Percentiles rank a stretch among this genome's conserved stretches.
Conservation (phyloP, 2,113 vertebrate species). For the Apus apus region DNA sequence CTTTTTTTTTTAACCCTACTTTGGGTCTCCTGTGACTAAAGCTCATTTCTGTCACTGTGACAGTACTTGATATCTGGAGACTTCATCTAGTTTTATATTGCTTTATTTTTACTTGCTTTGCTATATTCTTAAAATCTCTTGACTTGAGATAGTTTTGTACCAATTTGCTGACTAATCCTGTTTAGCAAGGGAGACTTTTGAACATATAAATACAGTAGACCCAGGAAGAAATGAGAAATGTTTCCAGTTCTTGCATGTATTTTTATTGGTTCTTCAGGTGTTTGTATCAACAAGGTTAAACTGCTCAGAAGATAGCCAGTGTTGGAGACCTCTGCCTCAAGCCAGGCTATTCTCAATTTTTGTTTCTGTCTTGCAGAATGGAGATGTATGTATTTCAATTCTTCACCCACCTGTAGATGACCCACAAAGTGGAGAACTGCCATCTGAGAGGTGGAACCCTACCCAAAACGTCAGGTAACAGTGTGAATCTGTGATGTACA, state of each 20-base stretch:
- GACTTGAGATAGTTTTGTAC: background rate
- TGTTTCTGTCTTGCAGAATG: slow-evolving; percentile 84
- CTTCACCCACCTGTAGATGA: slow-evolving; percentile 98
- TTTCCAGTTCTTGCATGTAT: background rate
- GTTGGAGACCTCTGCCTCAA: background rate
- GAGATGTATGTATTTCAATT: slow-evolving; percentile 98
- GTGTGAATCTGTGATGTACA: background rate
- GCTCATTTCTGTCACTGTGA: background rate
- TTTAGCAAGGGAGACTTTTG: background rate
- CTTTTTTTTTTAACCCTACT: background rate
- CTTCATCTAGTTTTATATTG: background rate
- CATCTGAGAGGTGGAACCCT: slow-evolving; percentile 98
- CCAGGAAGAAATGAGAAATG: background rate
- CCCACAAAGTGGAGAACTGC: slow-evolving; percentile 96
- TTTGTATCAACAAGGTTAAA: background rate
- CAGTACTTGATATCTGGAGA: background rate
- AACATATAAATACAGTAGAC: background rate
- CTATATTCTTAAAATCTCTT: background rate
- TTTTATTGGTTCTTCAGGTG: background rate
- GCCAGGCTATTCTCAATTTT: background rate
- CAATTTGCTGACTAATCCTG: background rate
- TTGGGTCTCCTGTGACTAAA: background rate
- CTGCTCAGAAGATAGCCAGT: background rate
- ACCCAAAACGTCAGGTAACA: slow-evolving; percentile 97
- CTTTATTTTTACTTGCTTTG: background rate